Percentiles rank a stretch among this genome's conserved stretches.
phyloP scores from a whole-genome alignment of 1,140 invertebrate species.

The Procambarus virginalis region DNA sequence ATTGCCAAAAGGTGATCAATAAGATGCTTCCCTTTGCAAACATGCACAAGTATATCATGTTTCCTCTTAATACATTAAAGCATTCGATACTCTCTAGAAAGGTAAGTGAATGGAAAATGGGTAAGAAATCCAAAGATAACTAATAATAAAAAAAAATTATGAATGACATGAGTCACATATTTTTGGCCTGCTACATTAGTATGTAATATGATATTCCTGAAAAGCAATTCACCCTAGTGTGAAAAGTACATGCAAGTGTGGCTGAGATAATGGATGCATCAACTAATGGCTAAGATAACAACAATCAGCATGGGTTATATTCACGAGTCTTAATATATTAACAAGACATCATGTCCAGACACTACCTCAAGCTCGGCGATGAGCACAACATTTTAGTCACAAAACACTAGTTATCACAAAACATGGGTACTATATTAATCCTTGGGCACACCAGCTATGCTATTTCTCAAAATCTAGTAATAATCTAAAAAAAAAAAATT shows the following conservation, averaged over 20 bases:
- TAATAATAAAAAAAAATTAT: too few relatives aligned
- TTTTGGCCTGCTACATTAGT: not conserved
- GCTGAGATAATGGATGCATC: slow-evolving; percentile 23
- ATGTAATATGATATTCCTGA: not conserved
- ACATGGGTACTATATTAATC: not conserved
- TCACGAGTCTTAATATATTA: not conserved
- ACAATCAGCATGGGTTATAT: not conserved
- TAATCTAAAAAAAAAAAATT: not conserved
- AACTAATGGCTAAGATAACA: not conserved
- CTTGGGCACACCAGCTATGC: slow-evolving; percentile 44
- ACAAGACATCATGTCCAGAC: slow-evolving; percentile 56
- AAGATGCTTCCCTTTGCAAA: too few relatives aligned
- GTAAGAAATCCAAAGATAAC: too few relatives aligned
- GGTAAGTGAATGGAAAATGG: too few relatives aligned
- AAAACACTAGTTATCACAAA: not conserved
- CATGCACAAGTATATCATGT: too few relatives aligned
- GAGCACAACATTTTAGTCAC: not conserved
- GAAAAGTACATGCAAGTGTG: slow-evolving; percentile 21
- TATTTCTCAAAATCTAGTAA: not conserved
- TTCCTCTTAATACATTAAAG: too few relatives aligned
- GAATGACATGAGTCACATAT: not conserved
- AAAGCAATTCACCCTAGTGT: not conserved
- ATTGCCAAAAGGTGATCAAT: too few relatives aligned
- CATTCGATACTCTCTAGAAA: too few relatives aligned
- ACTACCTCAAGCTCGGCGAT: slow-evolving; percentile 50